Evolutionary conservation across 1,140 invertebrate species (phyloP).

Genomic region (Battus philenor): DNA sequence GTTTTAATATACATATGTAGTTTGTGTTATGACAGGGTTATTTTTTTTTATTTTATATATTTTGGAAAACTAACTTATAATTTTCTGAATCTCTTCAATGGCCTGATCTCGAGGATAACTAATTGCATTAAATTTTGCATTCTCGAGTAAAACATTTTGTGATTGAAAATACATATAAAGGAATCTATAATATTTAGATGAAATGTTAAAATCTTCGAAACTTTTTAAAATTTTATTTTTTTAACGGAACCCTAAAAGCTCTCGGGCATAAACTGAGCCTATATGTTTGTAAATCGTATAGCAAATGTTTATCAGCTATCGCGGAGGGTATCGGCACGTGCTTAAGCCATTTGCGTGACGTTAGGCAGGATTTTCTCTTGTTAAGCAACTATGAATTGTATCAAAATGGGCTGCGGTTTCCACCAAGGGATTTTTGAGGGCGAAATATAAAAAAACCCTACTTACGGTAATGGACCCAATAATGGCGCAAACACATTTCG

Average conservation of each 20-base stretch:
- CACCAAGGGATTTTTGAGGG: slow-evolving; percentile 20
- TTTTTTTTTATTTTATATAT: too few species aligned
- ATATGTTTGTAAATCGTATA: slow-evolving; percentile 26
- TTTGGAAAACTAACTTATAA: too few species aligned
- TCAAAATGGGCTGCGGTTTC: slow-evolving; percentile 40
- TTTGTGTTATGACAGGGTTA: too few species aligned
- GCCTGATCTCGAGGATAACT: too few species aligned
- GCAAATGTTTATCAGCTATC: slow-evolving; percentile 33
- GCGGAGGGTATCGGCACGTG: slow-evolving; percentile 43
- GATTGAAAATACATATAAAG: too few species aligned
- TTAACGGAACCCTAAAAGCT: slow-evolving; percentile 18
- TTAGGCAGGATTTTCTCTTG: slow-evolving; percentile 36
- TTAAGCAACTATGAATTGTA: slow-evolving; percentile 20
- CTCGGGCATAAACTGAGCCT: slow-evolving; percentile 15
- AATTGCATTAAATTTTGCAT: too few species aligned
- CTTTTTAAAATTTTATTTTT: neutral
- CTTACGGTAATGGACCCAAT: neutral
- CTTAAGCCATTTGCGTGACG: slow-evolving; percentile 41
- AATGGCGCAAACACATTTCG: too few species aligned
- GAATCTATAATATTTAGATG: too few species aligned
- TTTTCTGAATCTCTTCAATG: too few species aligned
- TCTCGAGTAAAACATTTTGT: too few species aligned
- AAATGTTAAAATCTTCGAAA: too few species aligned
- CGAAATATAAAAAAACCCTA: slow-evolving; percentile 3
- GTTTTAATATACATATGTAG: too few species aligned